phyloP scores from a whole-genome alignment of 2,113 vertebrate genomes.

The Sus scrofa region DNA sequence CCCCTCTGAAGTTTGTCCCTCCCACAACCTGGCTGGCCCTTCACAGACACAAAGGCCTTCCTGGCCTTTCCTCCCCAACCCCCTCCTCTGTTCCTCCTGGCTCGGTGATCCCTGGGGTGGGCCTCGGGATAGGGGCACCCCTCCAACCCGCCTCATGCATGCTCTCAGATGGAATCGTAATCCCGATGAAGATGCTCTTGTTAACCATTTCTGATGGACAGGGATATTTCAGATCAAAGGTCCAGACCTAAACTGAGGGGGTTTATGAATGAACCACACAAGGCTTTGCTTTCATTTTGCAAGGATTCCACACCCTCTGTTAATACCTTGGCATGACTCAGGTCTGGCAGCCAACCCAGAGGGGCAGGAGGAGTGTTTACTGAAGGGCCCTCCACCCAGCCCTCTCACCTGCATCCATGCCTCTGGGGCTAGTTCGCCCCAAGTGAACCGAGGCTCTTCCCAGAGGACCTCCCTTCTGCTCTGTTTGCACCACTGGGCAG shows the following conservation, averaged over 20 bases:
- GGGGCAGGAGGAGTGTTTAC: not conserved
- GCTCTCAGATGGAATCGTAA: not conserved
- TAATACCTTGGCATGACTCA: not conserved
- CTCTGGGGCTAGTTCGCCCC: not conserved
- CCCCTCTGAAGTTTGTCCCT: accelerated
- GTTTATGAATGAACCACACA: not conserved
- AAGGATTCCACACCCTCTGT: not conserved
- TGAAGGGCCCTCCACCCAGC: not conserved
- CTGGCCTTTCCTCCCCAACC: not conserved
- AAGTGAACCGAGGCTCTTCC: not conserved
- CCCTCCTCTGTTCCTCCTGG: not conserved
- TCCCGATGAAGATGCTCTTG: not conserved
- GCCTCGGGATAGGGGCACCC: too few species aligned
- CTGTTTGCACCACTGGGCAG: not conserved
- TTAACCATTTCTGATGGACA: not conserved
- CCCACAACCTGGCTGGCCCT: not conserved
- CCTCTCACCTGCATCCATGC: not conserved
- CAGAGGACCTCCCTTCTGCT: not conserved
- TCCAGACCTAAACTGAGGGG: not conserved
- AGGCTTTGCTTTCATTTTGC: not conserved
- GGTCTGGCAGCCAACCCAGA: not conserved
- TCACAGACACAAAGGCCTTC: accelerated
- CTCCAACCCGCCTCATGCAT: not conserved
- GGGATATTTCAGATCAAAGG: not conserved
- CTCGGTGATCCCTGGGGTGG: too few species aligned